Evolutionary conservation across 2,113 vertebrate species (phyloP), one percentile per base, ranked within the genome.

Genomic region (Oxygymnocypris stewartii): DNA sequence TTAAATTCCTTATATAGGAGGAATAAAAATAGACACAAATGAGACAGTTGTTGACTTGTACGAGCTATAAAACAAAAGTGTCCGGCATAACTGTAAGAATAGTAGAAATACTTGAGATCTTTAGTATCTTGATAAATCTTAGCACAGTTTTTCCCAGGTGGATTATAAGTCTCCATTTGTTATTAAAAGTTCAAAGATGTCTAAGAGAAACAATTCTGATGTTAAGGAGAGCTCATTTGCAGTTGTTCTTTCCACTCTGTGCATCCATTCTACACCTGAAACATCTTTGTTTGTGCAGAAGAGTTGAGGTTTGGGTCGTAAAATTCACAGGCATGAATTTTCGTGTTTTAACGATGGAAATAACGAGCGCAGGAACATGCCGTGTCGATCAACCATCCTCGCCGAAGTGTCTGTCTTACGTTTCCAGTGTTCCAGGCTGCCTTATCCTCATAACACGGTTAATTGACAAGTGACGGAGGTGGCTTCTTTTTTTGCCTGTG

Each of bases 281-380:
- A 69, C 7, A 12, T 75, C 12, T 47, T 67, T 44, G 42, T 25
- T 47, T 69, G 16, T 57, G 12, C 71, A 57, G 57, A 37, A 80
- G 81, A 65, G 16, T 31, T 78, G 40, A 37, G 54, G 31, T 84
- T 54, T 51, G 23, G 28, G 40, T 65, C 69, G 42, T 84, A 84
- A 88, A 87, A 76, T 84, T 42, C 51, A 28, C 81, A 88, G 75
- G 44, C 82, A 87, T 85, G 77, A 84, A 44, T 51, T 67, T 86
- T 86, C 87, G 79, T 84, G 81, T 81, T 81, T 84, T 86, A 86
- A 84, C 59, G 42, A 79, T 61, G 65, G 79, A 61, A 47, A n/a
- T 67, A 59, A 75, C 59, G 28, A 86, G 44, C n/a, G 3, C 12
- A 40, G 81, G 51, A 57, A 28, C 31, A 57, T 23, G 6, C 28